Conservation (phyloP, 2,888 invertebrate species). For the Melanargia galathea region DNA sequence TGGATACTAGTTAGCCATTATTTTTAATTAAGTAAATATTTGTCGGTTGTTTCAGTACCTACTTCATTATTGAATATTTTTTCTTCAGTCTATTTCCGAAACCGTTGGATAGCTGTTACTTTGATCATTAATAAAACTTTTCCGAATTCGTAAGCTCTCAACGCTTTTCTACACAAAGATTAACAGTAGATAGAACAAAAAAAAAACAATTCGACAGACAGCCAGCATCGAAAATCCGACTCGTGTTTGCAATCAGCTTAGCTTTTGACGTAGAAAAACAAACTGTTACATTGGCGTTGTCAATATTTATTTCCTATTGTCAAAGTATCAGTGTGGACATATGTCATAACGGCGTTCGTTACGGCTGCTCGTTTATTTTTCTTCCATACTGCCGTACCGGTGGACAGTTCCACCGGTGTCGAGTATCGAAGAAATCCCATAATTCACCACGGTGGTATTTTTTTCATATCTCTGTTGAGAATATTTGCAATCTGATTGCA, state of each 20-base stretch:
- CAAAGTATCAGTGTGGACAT: conserved; percentile 55
- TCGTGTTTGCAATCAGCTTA: conserved; percentile 44
- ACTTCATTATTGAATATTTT: too few relatives aligned
- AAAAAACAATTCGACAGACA: conserved; percentile 25
- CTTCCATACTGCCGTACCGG: conserved; percentile 46
- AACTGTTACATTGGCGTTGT: conserved; percentile 40
- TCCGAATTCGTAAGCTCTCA: neutral
- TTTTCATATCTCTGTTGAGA: too few relatives aligned
- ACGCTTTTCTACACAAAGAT: neutral
- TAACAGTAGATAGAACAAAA: neutral
- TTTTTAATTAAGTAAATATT: too few relatives aligned
- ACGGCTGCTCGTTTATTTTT: conserved; percentile 43
- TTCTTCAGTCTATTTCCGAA: too few relatives aligned
- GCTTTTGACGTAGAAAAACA: conserved; percentile 42
- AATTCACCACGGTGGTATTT: too few relatives aligned
- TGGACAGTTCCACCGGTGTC: neutral
- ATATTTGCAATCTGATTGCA: too few relatives aligned
- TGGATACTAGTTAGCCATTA: too few relatives aligned
- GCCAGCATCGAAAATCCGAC: conserved; percentile 32
- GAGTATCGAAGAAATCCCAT: too few relatives aligned
- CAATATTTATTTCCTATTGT: conserved; percentile 43
- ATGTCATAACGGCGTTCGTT: conserved; percentile 63
- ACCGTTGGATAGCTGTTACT: too few relatives aligned
- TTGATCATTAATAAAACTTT: too few relatives aligned
- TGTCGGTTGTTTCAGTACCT: too few relatives aligned